Evolutionary conservation across 2,888 invertebrate genomes (phyloP), one percentile per base, ranked within the genome.

Genomic region (Aspidapion aeneum): DNA sequence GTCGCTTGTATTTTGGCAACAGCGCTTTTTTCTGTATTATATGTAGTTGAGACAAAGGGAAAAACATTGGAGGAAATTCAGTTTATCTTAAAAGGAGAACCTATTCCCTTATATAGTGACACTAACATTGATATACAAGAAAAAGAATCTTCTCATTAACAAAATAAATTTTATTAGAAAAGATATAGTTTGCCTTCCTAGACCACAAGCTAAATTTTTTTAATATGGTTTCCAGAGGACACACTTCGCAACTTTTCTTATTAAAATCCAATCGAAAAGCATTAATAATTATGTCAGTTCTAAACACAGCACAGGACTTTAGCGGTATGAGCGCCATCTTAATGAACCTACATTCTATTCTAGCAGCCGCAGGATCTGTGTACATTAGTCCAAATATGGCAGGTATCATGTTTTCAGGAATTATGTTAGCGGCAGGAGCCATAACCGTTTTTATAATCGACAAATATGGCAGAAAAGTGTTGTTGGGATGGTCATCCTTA

Each of bases 241-340:
- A 12, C 35, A 3, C 35, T 7, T 35, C 35, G 3, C 35, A 79
- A 66, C 67, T 79, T 9, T 54, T 79, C 19, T 57, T 74, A 49
- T 73, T 76, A 5, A 73, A 74, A 63, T 77, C 78, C 63, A 79
- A 79, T 64, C 66, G 78, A 16, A 79, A 78, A 70, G 79, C 77
- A 7, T 60, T 79, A 5, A 63, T 77, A 5, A 79, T 79, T 18
- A 78, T 79, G 78, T 71, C 75, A 0, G 77, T 78, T 7, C 66
- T 79, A 20, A 78, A 78, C 60, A 76, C 72, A 1, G 75, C 77
- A 1, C 79, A 79, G 69, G 78, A 79, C 67, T 77, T 79, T 61
- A 78, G 78, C 59, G 75, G 78, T n/a, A 79, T 79, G 21, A 77
- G 77, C 62, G 79, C 79, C 2, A 77, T 79, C 67, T 61, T 79